A percentile compares a stretch with the other conserved stretches of the same genome.
Evolutionary conservation across 1,140 invertebrate species (phyloP).

Genomic region (Papilio glaucus): DNA sequence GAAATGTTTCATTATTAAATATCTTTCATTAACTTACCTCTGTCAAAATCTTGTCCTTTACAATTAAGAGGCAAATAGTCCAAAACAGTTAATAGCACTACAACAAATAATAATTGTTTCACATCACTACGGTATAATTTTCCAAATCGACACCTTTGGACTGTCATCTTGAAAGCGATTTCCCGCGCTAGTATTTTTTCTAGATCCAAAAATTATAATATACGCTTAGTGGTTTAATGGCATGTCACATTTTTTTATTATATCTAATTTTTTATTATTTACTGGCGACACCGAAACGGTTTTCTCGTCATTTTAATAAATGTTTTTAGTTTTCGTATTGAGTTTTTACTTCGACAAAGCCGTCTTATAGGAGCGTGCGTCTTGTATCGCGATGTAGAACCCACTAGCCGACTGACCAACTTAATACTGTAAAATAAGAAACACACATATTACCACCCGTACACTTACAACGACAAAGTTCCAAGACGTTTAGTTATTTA

Average conservation of each 20-base stretch:
- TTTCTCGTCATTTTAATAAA: slow-evolving; percentile 63
- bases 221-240: too few species aligned
- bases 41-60: slow-evolving; percentile 60
- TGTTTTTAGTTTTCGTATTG: slow-evolving; percentile 43
- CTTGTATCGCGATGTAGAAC: slow-evolving; percentile 58
- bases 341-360: slow-evolving; percentile 31
- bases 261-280: slow-evolving; percentile 41
- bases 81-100: slow-evolving; percentile 66
- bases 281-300: slow-evolving; percentile 55
- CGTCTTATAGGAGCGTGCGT: slow-evolving; percentile 53
- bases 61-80: slow-evolving; percentile 61
- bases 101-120: slow-evolving; percentile 32
- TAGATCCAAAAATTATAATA: too few species aligned
- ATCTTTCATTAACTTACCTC: slow-evolving; percentile 57
- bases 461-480: slow-evolving; percentile 59
- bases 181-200: slow-evolving; percentile 51
- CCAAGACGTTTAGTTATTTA: slow-evolving; percentile 45
- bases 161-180: slow-evolving; percentile 72
- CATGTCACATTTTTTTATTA: too few species aligned
- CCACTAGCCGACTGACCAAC: slow-evolving; percentile 82
- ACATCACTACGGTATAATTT: slow-evolving; percentile 44
- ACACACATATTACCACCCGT: slow-evolving; percentile 71
- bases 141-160: slow-evolving; percentile 62
- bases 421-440: slow-evolving; percentile 80
- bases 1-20: too few species aligned